Base-by-base conservation (phyloP, 1,140 invertebrate genomes). In the Cherax destructor region DNA sequence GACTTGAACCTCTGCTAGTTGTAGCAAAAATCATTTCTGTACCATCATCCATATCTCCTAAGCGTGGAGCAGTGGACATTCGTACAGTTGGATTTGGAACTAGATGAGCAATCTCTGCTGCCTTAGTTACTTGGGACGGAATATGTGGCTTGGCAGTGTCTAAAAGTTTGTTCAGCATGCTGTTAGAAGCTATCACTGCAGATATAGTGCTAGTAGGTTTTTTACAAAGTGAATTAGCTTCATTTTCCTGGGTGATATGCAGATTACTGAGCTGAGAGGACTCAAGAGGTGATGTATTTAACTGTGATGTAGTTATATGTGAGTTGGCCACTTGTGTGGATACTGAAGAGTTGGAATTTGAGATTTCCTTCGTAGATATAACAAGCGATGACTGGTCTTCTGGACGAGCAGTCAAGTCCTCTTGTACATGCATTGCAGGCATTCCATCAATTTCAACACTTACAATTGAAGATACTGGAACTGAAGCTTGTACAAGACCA, bases 41-140 rank as follows among this genome's bases (percentile, higher is more conserved):
- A 65, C 81, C 56, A 85, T 91, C 81, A 47, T 84, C 81, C 24
- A 83, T 59, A 2, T 91, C 88, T 21, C 83, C 83, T 52, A 78
- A 47, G 11, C 83, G 88, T 61, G 81, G 41, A 79, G 50, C 16
- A 52, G 41, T 78, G 21, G 72, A 61, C 18, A 80, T 49, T 47
- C 84, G 61, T 72, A 74, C 84, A 72, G 59, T 86, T 79, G 80
- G 88, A 21, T 90, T 90, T 5, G 90, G 84, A 9, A 91, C 56
- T n/a, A 91, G 77, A 56, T 91, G 90, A 83, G 90, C 90, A 65
- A 91, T 80, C 76, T 91, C 90, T 16, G 90, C 90, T 59, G 84
- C 83, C 61, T 91, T 91, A 41, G 83, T 81, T 80, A 91, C 79
- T 69, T 86, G 84, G 84, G 90, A 86, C 69, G 90, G 90, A 83